phyloP scores from a whole-genome alignment of 2,797 vertebrate species.

The Tenualosa thibaudeaui region DNA sequence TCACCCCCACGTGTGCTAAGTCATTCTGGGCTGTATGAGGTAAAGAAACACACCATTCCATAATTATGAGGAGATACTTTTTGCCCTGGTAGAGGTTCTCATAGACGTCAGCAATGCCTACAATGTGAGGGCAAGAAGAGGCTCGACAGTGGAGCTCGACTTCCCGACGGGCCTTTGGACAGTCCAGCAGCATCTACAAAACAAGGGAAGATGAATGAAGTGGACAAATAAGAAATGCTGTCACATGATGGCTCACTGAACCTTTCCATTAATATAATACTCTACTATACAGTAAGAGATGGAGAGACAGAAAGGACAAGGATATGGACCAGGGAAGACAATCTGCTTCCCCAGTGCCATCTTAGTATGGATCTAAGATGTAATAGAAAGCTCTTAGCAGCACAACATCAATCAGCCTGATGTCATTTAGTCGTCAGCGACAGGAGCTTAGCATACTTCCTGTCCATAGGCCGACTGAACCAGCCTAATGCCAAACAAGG shows the following conservation, averaged over 20 bases:
- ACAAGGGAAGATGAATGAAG: neutral
- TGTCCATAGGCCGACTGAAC: neutral
- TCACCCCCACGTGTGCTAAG: neutral
- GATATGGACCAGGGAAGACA: neutral
- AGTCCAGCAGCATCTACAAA: slow-evolving; percentile 87
- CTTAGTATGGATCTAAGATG: slow-evolving; percentile 6
- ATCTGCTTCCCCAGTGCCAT: neutral
- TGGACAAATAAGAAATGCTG: neutral
- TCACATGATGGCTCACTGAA: neutral
- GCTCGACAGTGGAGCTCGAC: slow-evolving; percentile 90
- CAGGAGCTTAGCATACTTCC: slow-evolving; percentile 11
- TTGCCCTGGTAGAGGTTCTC: slow-evolving; percentile 90
- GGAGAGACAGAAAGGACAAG: neutral
- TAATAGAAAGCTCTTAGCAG: slow-evolving; percentile 28
- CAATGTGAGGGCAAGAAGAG: slow-evolving; percentile 86
- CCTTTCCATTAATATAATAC: neutral
- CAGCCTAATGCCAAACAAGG: neutral
- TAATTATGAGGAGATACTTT: slow-evolving; percentile 90
- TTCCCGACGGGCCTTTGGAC: slow-evolving; percentile 86
- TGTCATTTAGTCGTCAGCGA: slow-evolving; percentile 8
- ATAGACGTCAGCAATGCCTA: slow-evolving; percentile 85
- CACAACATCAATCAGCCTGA: slow-evolving; percentile 27
- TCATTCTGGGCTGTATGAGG: neutral
- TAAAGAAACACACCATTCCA: slow-evolving; percentile 86
- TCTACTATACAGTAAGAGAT: neutral